phyloP scores from a whole-genome alignment of 2,888 invertebrate species.

The Crematogaster levior region DNA sequence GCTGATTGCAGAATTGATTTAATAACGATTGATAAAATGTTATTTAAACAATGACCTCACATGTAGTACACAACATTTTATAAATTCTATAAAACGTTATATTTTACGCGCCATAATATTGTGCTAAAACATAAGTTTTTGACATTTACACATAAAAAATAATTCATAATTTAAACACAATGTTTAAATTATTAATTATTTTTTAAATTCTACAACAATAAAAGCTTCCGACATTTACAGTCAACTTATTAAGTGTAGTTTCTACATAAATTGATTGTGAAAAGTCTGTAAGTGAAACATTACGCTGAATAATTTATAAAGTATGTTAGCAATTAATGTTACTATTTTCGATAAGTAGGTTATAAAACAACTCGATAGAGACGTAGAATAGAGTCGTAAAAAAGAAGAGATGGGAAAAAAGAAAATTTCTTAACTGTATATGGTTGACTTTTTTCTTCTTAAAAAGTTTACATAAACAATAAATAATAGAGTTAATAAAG shows the following conservation, averaged over 20 bases:
- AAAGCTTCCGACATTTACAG: background rate
- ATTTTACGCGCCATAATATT: background rate
- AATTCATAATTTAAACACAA: background rate
- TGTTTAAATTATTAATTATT: background rate
- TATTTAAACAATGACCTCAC: constrained; percentile 4
- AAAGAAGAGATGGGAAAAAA: background rate
- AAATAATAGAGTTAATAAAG: too few species aligned
- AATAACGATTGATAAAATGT: constrained; percentile 21
- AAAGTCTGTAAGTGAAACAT: background rate
- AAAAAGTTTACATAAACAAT: background rate
- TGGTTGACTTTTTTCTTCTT: background rate
- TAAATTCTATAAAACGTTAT: background rate
- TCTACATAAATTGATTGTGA: background rate
- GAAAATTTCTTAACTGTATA: background rate
- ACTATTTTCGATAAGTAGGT: background rate
- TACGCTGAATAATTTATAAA: background rate
- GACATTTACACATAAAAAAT: background rate
- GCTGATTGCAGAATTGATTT: constrained; percentile 20
- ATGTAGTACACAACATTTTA: constrained; percentile 3
- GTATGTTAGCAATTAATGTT: background rate
- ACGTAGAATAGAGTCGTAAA: background rate
- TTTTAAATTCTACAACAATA: constrained; percentile 1
- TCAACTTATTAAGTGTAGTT: background rate
- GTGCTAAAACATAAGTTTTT: background rate
- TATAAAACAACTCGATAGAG: background rate